Conservation (phyloP, 2,888 invertebrate species). For the Hydropsyche betteni region DNA sequence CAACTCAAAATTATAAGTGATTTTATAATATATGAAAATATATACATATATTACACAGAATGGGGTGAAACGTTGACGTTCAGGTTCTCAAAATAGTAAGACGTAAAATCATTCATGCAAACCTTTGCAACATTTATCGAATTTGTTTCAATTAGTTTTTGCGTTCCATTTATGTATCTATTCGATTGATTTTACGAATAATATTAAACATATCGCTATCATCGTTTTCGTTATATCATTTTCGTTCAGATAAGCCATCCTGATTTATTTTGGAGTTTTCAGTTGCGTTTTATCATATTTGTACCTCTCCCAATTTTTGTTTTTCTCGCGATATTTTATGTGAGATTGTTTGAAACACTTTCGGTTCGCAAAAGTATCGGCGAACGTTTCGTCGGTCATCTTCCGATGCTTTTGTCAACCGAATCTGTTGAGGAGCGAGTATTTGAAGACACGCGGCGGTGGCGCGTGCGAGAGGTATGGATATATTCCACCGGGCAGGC, state of each 20-base stretch:
- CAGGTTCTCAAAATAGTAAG: background rate
- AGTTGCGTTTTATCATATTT: conserved; percentile 43
- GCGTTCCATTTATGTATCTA: no score
- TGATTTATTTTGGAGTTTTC: conserved; percentile 32
- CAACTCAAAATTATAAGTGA: conserved; percentile 35
- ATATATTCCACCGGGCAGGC: conserved; percentile 51
- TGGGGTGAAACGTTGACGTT: conserved; percentile 36
- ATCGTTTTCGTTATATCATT: background rate
- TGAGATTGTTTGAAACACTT: conserved; percentile 36
- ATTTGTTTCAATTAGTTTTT: no score
- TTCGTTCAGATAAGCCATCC: conserved; percentile 7
- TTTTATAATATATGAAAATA: conserved; percentile 23
- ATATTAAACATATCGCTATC: conserved; percentile 20
- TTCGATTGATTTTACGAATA: conserved; percentile 1
- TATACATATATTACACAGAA: conserved; percentile 27
- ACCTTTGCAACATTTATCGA: conserved; percentile 5
- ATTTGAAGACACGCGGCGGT: conserved; percentile 43
- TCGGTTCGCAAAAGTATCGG: conserved; percentile 22
- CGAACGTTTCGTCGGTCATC: background rate
- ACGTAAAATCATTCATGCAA: conserved; percentile 11
- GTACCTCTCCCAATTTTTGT: conserved; percentile 40
- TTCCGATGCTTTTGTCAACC: conserved; percentile 26
- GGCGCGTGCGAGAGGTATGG: conserved; percentile 49
- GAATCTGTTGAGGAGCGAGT: conserved; percentile 44
- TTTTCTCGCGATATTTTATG: conserved; percentile 47